phyloP scores from a whole-genome alignment of 2,888 invertebrate genomes.

The Sphecodes monilicornis region DNA sequence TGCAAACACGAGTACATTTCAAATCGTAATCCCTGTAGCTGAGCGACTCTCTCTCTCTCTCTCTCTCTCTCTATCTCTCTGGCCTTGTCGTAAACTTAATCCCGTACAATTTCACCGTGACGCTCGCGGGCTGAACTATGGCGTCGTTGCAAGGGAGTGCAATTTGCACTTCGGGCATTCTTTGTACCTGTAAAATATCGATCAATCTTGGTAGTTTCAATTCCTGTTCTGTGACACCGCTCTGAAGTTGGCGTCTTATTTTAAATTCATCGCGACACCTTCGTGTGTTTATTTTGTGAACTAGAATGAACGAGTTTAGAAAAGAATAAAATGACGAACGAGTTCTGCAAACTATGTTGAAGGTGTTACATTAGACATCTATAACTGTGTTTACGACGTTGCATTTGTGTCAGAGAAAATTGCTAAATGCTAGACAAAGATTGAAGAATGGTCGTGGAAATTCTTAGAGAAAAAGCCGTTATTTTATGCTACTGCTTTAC shows the following conservation, averaged over 20 bases:
- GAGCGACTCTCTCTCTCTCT: neutral
- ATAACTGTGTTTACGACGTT: too few species aligned
- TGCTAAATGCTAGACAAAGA: neutral
- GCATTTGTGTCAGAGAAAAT: too few species aligned
- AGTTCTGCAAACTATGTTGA: too few species aligned
- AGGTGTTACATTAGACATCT: too few species aligned
- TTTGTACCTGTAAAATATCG: neutral
- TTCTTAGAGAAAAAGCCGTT: neutral
- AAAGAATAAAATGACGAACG: neutral
- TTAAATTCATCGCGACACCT: neutral
- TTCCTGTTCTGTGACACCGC: neutral
- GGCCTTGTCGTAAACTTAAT: neutral
- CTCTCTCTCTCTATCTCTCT: neutral
- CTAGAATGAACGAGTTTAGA: neutral
- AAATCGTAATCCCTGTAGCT: neutral
- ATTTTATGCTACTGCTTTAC: neutral
- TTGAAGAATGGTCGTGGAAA: neutral
- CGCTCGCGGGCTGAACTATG: neutral
- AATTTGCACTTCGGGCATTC: neutral
- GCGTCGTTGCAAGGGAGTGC: neutral
- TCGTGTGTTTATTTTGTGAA: neutral
- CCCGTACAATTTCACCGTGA: neutral
- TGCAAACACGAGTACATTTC: neutral
- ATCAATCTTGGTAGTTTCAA: neutral
- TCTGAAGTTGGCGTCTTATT: neutral